Evolutionary conservation across 2,113 vertebrate species (phyloP).

Genomic region (Alligator sinensis): DNA sequence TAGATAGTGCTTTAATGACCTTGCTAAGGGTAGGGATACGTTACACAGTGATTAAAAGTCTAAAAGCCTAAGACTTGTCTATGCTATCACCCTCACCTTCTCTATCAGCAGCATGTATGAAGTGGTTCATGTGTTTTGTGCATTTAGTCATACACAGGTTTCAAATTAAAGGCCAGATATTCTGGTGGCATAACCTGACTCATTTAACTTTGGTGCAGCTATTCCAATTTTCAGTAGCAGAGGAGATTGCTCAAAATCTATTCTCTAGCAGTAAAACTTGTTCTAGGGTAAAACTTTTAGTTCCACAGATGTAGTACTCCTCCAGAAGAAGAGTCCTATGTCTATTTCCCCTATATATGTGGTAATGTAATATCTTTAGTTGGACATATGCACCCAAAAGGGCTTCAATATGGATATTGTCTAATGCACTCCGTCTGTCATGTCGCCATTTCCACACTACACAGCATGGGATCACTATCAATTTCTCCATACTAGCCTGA

Average conservation of each 20-base stretch:
- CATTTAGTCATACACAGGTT: accelerated
- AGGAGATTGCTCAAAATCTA: conserved; percentile 2
- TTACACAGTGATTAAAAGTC: neutral
- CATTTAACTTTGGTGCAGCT: neutral
- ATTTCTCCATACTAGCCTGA: conserved; percentile 51
- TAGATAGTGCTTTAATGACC: neutral
- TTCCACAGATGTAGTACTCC: neutral
- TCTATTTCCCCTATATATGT: accelerated
- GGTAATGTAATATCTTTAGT: neutral
- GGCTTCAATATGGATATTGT: neutral
- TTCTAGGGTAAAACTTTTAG: neutral
- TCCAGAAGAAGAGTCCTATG: neutral
- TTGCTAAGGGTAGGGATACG: neutral
- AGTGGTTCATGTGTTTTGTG: neutral
- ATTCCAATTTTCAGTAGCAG: conserved; percentile 14
- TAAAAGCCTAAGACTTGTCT: neutral
- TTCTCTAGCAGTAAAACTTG: conserved; percentile 2
- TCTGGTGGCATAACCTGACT: neutral
- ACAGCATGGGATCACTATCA: conserved; percentile 40
- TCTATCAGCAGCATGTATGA: too few species aligned
- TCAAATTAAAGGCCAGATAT: neutral
- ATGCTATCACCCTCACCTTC: neutral
- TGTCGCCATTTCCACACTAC: conserved; percentile 28
- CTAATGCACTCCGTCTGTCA: conserved; percentile 40
- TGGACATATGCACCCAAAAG: neutral